These are phyloP conservation scores for Pseudanteris insignis DNA, from an alignment of 2,888 invertebrate species.

Conservation along the genomic window DNA sequence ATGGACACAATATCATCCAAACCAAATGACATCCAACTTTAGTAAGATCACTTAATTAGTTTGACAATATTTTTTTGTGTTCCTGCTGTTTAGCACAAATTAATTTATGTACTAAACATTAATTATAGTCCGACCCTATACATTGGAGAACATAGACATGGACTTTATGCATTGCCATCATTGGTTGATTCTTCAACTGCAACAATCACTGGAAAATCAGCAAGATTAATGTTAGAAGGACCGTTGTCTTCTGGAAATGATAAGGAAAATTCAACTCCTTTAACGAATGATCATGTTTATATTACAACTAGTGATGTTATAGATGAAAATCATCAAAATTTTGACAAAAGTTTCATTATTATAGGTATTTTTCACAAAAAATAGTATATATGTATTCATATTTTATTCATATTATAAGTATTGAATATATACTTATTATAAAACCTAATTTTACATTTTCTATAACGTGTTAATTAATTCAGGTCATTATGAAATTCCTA, in stretches of 20 bases:
- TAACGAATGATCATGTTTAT: slow-evolving; percentile 49
- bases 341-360: slow-evolving; percentile 52
- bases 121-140: slow-evolving; percentile 86
- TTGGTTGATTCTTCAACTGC: slow-evolving; percentile 90
- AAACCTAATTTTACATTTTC: too few species aligned
- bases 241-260: slow-evolving; percentile 67
- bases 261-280: slow-evolving; percentile 50
- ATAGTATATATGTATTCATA: too few species aligned
- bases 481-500: slow-evolving; percentile 61
- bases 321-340: slow-evolving; percentile 52
- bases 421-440: background rate
- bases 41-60: too few species aligned
- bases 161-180: slow-evolving; percentile 91
- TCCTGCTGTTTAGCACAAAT: too few species aligned
- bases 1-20: slow-evolving; percentile 64
- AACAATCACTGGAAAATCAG: slow-evolving; percentile 79
- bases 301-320: slow-evolving; percentile 47
- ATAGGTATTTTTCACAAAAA: slow-evolving; percentile 56
- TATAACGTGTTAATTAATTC: too few species aligned
- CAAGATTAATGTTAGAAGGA: slow-evolving; percentile 79
- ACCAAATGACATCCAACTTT: slow-evolving; percentile 68
- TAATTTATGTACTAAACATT: too few species aligned
- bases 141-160: slow-evolving; percentile 87
- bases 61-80: too few species aligned
- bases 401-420: too few species aligned